Conservation (phyloP, 53 echinoderm and acorn worm species). For the Crossaster papposus region DNA sequence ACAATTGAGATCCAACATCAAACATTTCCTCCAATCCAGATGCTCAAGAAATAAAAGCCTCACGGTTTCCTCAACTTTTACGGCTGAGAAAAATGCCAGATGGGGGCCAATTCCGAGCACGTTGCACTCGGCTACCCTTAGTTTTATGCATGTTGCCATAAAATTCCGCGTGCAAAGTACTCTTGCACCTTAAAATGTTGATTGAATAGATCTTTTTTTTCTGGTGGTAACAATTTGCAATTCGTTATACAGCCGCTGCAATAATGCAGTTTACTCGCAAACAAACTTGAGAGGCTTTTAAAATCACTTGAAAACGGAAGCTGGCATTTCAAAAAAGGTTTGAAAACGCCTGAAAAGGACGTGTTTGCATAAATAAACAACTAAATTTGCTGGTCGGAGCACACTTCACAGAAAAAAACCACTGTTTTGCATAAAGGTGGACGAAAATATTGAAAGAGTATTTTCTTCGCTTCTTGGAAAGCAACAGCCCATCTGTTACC, state of each 20-base stretch:
- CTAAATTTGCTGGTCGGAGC: background rate
- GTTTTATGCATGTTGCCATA: background rate
- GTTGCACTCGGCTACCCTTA: background rate
- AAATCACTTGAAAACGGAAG: background rate
- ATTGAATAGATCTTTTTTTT: background rate
- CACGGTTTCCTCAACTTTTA: background rate
- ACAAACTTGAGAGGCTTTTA: background rate
- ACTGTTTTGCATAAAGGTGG: background rate
- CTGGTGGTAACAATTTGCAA: background rate
- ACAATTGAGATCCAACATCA: too few species aligned
- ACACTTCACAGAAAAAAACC: background rate
- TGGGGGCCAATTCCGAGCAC: background rate
- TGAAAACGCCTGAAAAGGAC: background rate
- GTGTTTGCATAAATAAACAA: constrained; percentile 5
- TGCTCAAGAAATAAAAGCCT: background rate
- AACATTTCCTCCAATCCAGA: background rate
- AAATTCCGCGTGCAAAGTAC: background rate
- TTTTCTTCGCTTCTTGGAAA: background rate
- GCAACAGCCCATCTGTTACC: too few species aligned
- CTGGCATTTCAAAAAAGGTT: background rate
- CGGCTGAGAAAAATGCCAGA: constrained; percentile 32
- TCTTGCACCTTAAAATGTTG: background rate
- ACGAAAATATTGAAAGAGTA: background rate
- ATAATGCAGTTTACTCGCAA: background rate
- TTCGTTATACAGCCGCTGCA: background rate